Evolutionary conservation across 2,113 vertebrate species (phyloP), one percentile per base, ranked within the genome.

Genomic region (Sturnira hondurensis): DNA sequence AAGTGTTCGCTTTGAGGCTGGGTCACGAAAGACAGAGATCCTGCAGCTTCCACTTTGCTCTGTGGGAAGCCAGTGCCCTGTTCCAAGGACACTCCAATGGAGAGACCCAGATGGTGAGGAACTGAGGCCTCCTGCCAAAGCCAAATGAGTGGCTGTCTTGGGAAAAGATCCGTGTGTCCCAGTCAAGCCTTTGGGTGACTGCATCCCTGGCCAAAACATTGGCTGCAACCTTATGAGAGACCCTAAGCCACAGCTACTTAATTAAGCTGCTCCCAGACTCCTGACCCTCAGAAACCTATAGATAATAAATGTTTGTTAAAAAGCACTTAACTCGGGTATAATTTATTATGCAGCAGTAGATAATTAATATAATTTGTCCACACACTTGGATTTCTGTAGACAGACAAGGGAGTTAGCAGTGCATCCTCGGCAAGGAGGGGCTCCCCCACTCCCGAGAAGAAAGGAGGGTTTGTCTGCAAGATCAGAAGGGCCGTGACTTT

Each of bases 291-390:
- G 61, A 68, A 73, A 86, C 73, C 77, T 56, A 74, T 38, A 91
- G 47, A 52, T n/a, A 43, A 82, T 43, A 77, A 85, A 89, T 63
- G 76, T 65, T 71, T 95, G 26, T 36, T 92, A 93, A 82, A 95
- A 95, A 82, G 61, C 54, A 73, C 45, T 28, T 67, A 36, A 0
- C 85, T 82, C 15, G 8, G 45, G 71, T 58, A 26, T 43, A 17
- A 67, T 76, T 76, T 92, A 87, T 76, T 84, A 31, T 3, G 20
- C 26, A 52, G 45, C 13, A 33, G 47, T 20, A 45, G 41, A 68
- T 81, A 86, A 68, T 77, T 68, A 65, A 70, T 68, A 76, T 45
- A 83, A 63, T 85, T 70, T 80, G 19, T 86, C 74, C 89, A 36
- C 5, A 20, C 17, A 63, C 43, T 81, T 88, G 58, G 84, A 81